A percentile compares a stretch with the other conserved stretches of the same genome.
phyloP scores from a whole-genome alignment of 2,888 invertebrate species.

The Adineta ricciae region DNA sequence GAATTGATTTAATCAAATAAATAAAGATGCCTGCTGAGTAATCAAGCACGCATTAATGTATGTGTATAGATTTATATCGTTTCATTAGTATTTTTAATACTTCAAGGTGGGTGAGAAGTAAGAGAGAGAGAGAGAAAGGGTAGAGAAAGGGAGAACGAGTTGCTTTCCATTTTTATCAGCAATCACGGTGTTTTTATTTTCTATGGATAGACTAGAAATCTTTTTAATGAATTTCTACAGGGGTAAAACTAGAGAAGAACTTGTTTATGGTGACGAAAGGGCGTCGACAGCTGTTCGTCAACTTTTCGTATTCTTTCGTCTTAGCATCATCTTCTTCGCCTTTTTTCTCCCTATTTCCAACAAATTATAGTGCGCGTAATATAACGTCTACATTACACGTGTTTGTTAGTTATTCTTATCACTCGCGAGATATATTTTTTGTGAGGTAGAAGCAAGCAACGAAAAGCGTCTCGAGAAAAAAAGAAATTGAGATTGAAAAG shows the following conservation, averaged over 20 bases:
- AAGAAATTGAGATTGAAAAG: neutral
- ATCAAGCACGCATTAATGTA: neutral
- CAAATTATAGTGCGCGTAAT: neutral
- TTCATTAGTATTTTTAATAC: too few species aligned
- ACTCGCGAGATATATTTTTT: neutral
- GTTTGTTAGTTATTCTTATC: constrained; percentile 4
- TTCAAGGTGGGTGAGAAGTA: too few species aligned
- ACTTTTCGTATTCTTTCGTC: neutral
- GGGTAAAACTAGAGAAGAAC: neutral
- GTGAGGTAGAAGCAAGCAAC: neutral
- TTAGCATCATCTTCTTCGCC: neutral
- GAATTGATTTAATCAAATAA: neutral
- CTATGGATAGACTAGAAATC: neutral
- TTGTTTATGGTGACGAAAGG: neutral
- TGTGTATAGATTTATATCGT: too few species aligned
- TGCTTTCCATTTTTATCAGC: neutral
- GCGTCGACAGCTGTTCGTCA: neutral
- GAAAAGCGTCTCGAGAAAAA: neutral
- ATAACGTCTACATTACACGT: neutral
- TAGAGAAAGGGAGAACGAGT: neutral
- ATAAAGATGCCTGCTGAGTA: neutral
- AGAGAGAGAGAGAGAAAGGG: neutral
- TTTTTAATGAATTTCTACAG: neutral
- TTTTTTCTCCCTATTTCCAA: neutral
- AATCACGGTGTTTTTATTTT: neutral